Evolutionary conservation across 2,113 vertebrate species (phyloP).

Genomic region (Dendrocopos noguchii): DNA sequence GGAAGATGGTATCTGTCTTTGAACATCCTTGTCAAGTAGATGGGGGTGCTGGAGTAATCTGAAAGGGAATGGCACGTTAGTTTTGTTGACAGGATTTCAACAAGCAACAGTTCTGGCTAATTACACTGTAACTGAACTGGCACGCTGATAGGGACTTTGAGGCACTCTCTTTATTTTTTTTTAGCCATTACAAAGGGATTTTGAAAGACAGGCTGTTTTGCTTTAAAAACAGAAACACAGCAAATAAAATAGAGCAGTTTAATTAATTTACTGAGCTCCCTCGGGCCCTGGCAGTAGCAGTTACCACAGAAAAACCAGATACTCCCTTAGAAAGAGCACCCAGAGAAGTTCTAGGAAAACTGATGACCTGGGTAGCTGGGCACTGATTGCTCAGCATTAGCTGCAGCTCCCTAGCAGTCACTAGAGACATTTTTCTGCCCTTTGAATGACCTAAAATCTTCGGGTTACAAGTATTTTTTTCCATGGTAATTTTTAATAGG

Average conservation of each 20-base stretch:
- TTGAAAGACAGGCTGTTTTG: background rate
- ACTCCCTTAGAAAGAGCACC: background rate
- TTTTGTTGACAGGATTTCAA: slow-evolving; percentile 54
- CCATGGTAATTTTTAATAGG: background rate
- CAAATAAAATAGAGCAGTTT: slow-evolving; percentile 20
- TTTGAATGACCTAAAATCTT: background rate
- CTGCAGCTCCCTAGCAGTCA: background rate
- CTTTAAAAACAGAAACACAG: slow-evolving; percentile 26
- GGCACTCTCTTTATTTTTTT: background rate
- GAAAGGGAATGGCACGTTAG: background rate
- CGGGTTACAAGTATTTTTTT: background rate
- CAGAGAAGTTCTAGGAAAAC: background rate
- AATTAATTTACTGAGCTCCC: slow-evolving; percentile 7
- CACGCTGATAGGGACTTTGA: background rate
- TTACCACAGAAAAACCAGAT: slow-evolving; percentile 3
- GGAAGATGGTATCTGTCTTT: background rate
- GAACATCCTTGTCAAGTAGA: slow-evolving; percentile 3
- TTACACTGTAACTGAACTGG: slow-evolving; percentile 19
- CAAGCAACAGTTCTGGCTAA: slow-evolving; percentile 38
- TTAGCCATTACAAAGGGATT: background rate
- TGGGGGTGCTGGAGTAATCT: background rate
- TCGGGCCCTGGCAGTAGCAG: background rate
- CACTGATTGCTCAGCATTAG: background rate
- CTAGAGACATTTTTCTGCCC: background rate
- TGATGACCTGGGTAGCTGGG: background rate